Evolutionary conservation across 2,888 invertebrate species (phyloP).

Genomic region (Anthophora plumipes): DNA sequence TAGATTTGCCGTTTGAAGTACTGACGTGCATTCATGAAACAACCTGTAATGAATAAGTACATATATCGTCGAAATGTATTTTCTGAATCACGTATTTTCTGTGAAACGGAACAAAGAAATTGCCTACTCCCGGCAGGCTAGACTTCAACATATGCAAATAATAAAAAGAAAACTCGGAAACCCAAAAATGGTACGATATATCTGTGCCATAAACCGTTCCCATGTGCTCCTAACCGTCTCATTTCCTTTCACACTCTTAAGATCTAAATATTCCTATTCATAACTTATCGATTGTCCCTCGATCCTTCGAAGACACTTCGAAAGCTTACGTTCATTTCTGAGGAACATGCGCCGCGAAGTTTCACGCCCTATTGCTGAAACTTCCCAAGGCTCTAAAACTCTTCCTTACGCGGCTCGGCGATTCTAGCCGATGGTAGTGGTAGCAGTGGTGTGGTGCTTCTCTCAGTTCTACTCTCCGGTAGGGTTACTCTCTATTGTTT

Average conservation of each 20-base stretch:
- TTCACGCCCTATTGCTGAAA: conserved; percentile 49
- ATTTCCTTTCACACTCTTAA: neutral
- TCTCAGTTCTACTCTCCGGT: neutral
- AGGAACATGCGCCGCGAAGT: conserved; percentile 38
- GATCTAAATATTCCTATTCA: conserved; percentile 73
- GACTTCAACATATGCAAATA: no score
- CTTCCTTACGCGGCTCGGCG: conserved; percentile 10
- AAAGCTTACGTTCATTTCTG: neutral
- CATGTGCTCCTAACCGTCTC: no score
- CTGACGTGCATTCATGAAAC: no score
- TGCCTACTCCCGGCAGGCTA: no score
- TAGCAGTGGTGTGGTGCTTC: conserved; percentile 23
- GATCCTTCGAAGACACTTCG: neutral
- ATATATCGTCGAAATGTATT: no score
- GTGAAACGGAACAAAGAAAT: no score
- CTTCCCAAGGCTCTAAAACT: conserved; percentile 53
- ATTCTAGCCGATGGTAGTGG: conserved; percentile 11
- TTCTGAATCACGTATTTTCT: no score
- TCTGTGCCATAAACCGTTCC: no score
- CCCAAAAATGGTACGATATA: no score
- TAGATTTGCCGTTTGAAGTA: no score
- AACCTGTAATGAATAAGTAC: no score
- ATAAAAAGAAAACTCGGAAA: no score
- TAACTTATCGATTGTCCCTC: conserved; percentile 69
- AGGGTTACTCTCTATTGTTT: conserved; percentile 59